phyloP scores from a whole-genome alignment of 2,113 vertebrate species.

The Sterrhoptilus dennistouni region DNA sequence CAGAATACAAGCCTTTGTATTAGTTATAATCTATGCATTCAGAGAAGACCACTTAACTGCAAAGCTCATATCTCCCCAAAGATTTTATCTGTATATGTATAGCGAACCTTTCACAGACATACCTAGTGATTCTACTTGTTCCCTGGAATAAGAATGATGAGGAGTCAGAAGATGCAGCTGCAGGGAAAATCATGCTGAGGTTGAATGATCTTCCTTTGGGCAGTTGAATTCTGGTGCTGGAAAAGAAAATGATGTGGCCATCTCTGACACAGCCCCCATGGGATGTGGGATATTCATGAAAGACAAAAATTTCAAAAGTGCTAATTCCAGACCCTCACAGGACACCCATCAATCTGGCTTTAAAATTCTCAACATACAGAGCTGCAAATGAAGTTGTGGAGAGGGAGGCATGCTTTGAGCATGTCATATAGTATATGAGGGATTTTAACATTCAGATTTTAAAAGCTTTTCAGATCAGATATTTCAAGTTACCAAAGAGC shows the following conservation, averaged over 20 bases:
- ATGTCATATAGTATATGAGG: background rate
- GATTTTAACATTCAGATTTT: background rate
- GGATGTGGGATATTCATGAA: background rate
- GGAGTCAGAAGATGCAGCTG: slow-evolving; percentile 3
- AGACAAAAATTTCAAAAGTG: background rate
- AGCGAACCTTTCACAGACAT: background rate
- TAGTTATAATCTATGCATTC: background rate
- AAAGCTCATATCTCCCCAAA: background rate
- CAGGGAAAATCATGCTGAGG: background rate
- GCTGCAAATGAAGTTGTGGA: background rate
- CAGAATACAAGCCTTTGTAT: background rate
- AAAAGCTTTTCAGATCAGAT: background rate
- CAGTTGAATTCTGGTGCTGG: background rate
- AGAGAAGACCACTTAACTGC: background rate
- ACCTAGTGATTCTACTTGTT: background rate
- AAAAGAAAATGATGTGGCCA: background rate
- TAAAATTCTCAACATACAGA: background rate
- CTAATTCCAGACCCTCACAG: background rate
- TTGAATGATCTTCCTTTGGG: background rate
- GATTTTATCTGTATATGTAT: background rate
- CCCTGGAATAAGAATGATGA: background rate
- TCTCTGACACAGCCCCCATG: background rate
- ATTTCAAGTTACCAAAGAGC: background rate
- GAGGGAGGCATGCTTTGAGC: background rate
- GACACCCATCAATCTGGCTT: background rate